Evolutionary conservation across 2,113 vertebrate genomes (phyloP).

Genomic region (Paracanthobrama guichenoti): DNA sequence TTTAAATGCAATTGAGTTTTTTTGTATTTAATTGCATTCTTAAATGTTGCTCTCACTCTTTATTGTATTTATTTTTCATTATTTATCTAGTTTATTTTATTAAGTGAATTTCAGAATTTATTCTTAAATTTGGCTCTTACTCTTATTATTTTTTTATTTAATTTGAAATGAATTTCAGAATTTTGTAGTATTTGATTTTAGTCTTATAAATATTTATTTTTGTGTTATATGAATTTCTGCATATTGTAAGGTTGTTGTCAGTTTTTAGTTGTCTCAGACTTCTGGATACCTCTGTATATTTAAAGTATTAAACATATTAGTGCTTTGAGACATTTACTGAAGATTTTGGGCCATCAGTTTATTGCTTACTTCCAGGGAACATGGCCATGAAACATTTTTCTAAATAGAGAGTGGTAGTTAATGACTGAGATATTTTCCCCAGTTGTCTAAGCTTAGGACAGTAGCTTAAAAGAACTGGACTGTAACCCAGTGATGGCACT

Average conservation of each 20-base stretch:
- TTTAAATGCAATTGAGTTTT: neutral
- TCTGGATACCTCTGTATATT: neutral
- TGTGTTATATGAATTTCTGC: neutral
- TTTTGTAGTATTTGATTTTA: neutral
- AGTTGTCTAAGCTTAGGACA: conserved; percentile 7
- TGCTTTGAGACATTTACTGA: neutral
- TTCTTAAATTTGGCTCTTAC: neutral
- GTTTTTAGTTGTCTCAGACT: neutral
- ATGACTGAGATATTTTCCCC: neutral
- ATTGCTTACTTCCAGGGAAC: neutral
- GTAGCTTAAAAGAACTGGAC: conserved; percentile 23
- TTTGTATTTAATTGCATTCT: neutral
- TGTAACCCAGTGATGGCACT: conserved; percentile 19
- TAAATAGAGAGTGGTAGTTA: neutral
- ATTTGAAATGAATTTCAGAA: neutral
- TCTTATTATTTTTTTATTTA: neutral
- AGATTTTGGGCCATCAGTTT: neutral
- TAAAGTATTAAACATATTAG: neutral
- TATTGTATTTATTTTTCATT: neutral
- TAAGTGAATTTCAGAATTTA: neutral
- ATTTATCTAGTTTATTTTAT: neutral
- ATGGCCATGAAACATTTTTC: neutral
- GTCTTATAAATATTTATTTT: neutral
- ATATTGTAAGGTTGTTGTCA: neutral
- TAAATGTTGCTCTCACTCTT: neutral